Base-by-base conservation (phyloP, 1,140 invertebrate genomes). In the Cephus cinctus region DNA sequence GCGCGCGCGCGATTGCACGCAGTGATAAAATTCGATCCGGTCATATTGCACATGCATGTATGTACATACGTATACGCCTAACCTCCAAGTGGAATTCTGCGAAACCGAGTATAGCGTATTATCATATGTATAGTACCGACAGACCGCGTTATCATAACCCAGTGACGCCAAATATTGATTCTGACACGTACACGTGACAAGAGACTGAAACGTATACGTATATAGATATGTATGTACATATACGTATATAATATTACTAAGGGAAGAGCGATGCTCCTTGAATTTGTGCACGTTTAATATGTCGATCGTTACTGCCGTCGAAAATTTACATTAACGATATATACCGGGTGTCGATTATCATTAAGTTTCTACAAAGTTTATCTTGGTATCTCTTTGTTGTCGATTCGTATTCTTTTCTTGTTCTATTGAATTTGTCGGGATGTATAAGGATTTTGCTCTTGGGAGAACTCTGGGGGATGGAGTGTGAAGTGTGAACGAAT, bases 91-190 rank as follows among this genome's bases (percentile, higher is more conserved):
- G 54, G 55, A 27, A 8, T 27, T 27, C n/a, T 27, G 6, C n/a
- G 1, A 27, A 27, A 27, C 25, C 8, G 25, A n/a, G 8, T 6
- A 27, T 8, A 16, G 6, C 12, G 14, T 2, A 16, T 1, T 2
- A n/a, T 14, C 18, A 16, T 16, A 35, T 35, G 18, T 14, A 8
- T 14, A 14, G 34, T 6, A 35, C 18, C 12, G 34, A 35, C 34
- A 14, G 12, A 16, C 50, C 46, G 60, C 65, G 69, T 73, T 74
- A 74, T 74, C 69, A 73, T 74, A 75, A 75, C 70, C 70, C 59
- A 73, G 59, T 72, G 68, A 74, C 65, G 70, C 68, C 67, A 74
- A 75, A 75, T 75, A 75, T 75, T 75, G 73, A 75, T 75, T 75
- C 72, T 75, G 69, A 73, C 70, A 68, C 64, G 63, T 68, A 67